phyloP scores from a whole-genome alignment of 2,113 vertebrate genomes.

The Phoenicopterus ruber region DNA sequence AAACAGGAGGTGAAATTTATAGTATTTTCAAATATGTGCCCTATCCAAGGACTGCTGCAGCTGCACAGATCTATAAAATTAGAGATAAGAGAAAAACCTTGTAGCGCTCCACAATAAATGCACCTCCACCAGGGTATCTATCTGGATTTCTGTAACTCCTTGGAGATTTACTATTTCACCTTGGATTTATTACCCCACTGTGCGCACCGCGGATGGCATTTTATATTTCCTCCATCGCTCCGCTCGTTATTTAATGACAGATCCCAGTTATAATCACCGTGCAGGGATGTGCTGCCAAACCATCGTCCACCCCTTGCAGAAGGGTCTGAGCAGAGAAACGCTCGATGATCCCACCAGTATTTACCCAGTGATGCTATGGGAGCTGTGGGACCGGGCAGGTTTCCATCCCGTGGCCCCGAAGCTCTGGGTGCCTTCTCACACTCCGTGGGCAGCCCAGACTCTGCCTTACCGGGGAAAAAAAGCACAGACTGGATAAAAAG shows the following conservation, averaged over 20 bases:
- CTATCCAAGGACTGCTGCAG: conserved; percentile 49
- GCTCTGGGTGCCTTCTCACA: background rate
- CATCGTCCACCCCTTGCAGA: background rate
- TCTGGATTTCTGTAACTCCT: conserved; percentile 31
- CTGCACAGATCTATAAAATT: conserved; percentile 48
- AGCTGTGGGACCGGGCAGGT: background rate
- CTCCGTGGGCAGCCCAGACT: background rate
- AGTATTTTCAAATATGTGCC: conserved; percentile 56
- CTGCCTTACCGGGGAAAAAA: background rate
- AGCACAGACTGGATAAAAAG: background rate
- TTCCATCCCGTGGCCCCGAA: background rate
- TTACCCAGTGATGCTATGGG: background rate
- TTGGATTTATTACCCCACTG: conserved; percentile 6
- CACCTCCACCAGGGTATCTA: background rate
- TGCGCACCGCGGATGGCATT: background rate
- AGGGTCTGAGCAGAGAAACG: background rate
- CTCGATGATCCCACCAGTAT: background rate
- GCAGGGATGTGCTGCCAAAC: background rate
- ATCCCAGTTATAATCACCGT: background rate
- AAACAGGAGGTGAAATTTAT: conserved; percentile 66
- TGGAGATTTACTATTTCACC: conserved; percentile 20
- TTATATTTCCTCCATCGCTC: background rate
- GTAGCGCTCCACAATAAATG: background rate
- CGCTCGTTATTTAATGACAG: background rate
- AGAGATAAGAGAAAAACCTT: conserved; percentile 42